These are phyloP conservation scores for Xiphias gladius DNA, from an alignment of 2,113 vertebrate species.

Conservation along the genomic window DNA sequence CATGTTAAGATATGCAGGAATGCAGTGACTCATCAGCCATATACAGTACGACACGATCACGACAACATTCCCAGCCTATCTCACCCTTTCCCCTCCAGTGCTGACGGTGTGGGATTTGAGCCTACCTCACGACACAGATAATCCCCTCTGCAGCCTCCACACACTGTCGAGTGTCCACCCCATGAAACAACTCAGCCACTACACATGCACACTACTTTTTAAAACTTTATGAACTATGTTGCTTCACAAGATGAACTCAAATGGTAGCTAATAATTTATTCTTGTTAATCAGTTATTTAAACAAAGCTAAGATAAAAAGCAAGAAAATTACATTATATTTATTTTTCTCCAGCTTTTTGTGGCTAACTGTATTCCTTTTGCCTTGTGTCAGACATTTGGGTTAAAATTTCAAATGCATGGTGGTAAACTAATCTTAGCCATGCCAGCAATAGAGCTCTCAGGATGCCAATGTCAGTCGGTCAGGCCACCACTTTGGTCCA, in stretches of 20 bases:
- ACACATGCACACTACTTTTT: neutral
- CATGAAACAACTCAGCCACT: neutral
- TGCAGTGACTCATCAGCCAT: conserved; percentile 30
- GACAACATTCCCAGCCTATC: conserved; percentile 23
- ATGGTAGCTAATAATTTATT: neutral
- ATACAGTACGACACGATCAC: conserved; percentile 28
- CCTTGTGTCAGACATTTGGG: neutral
- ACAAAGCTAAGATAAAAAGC: neutral
- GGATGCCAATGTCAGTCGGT: neutral
- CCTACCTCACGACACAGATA: conserved; percentile 54
- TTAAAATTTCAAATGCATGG: neutral
- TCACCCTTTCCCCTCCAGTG: conserved; percentile 49
- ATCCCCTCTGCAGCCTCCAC: conserved; percentile 59
- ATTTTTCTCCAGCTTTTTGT: neutral
- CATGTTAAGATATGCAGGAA: conserved; percentile 43
- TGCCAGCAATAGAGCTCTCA: neutral
- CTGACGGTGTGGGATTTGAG: conserved; percentile 75
- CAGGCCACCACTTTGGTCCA: neutral
- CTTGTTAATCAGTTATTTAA: neutral
- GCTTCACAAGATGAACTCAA: neutral
- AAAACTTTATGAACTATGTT: neutral
- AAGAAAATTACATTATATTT: neutral
- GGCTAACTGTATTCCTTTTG: neutral
- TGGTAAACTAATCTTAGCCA: neutral
- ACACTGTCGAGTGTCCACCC: conserved; percentile 4